phyloP scores from a whole-genome alignment of 2,888 invertebrate genomes.

The Lutraria lutraria region DNA sequence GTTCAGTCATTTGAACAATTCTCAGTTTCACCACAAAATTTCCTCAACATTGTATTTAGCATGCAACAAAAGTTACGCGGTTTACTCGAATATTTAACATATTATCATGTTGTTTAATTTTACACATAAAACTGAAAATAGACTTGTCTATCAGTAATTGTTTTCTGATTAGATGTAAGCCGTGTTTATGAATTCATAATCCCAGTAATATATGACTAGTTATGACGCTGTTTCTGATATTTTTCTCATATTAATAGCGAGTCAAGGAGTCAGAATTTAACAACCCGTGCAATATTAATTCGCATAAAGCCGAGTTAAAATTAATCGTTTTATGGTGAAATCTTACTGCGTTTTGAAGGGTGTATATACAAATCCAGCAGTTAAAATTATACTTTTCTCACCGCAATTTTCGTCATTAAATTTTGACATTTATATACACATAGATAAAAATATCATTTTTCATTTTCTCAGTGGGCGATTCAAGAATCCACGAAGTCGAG shows the following conservation, averaged over 20 bases:
- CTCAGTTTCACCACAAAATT: too few species aligned
- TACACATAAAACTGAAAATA: too few species aligned
- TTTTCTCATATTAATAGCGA: background rate
- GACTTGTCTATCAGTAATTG: too few species aligned
- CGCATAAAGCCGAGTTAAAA: constrained; percentile 20
- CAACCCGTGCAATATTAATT: constrained; percentile 12
- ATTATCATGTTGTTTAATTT: too few species aligned
- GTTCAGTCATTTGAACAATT: too few species aligned
- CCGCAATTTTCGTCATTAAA: constrained; percentile 61
- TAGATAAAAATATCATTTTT: constrained; percentile 71
- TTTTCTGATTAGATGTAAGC: background rate
- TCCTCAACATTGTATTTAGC: too few species aligned
- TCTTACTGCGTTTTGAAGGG: constrained; percentile 30
- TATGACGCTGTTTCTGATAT: background rate
- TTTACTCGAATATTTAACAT: too few species aligned
- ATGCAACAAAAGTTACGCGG: too few species aligned
- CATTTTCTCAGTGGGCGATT: constrained; percentile 61
- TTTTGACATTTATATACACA: constrained; percentile 70
- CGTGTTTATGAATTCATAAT: background rate
- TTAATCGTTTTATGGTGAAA: constrained; percentile 25
- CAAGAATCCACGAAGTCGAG: constrained; percentile 53
- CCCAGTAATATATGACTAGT: background rate
- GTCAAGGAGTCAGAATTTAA: background rate
- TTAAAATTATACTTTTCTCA: constrained; percentile 56
- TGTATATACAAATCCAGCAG: constrained; percentile 36